Conservation (phyloP, 2,113 vertebrate genomes). For the Potamarius usumacintae region DNA sequence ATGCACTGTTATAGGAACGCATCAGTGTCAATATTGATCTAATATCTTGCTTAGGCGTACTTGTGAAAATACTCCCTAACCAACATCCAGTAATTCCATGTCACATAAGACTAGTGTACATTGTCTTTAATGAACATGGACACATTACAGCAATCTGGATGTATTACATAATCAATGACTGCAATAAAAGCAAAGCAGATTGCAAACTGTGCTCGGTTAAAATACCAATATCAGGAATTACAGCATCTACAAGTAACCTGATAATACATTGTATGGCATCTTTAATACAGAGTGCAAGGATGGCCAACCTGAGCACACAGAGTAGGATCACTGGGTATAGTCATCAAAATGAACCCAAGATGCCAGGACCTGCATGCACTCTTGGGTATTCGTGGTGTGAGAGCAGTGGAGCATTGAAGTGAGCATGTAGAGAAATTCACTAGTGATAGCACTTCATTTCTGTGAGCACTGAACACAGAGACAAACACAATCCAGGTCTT, state of each 20-base stretch:
- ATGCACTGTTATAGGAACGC: neutral
- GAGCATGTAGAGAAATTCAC: neutral
- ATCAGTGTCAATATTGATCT: neutral
- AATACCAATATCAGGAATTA: neutral
- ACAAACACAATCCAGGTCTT: neutral
- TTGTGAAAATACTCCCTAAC: neutral
- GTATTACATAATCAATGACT: neutral
- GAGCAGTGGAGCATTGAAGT: neutral
- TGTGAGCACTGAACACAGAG: neutral
- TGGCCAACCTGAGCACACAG: neutral
- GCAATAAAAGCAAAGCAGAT: neutral
- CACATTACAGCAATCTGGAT: neutral
- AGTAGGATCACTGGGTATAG: neutral
- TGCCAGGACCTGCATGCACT: neutral
- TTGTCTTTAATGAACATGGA: neutral
- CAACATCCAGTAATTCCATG: neutral
- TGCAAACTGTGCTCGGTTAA: neutral
- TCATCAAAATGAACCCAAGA: neutral
- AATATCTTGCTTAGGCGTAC: neutral
- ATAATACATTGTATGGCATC: neutral
- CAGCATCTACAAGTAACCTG: neutral
- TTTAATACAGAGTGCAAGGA: neutral
- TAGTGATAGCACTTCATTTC: neutral
- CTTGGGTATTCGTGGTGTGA: neutral
- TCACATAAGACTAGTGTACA: neutral